Conservation (phyloP, 1,140 invertebrate genomes). For the Diachasma alloeum region DNA sequence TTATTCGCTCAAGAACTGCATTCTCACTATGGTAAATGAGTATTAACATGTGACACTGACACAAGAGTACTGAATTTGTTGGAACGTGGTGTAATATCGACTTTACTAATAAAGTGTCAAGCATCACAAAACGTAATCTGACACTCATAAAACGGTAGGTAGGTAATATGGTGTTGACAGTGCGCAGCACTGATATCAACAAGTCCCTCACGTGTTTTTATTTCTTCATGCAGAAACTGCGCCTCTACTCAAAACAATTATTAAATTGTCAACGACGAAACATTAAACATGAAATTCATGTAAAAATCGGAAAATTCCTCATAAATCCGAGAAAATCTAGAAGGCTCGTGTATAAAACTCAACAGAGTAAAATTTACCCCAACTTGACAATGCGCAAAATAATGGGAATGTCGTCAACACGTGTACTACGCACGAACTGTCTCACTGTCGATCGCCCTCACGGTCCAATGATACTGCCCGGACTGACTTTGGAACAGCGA, state of each 20-base stretch:
- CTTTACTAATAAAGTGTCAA: slow-evolving; percentile 14
- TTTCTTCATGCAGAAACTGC: slow-evolving; percentile 8
- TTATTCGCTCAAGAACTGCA: neutral
- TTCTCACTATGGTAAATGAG: neutral
- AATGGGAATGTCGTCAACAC: neutral
- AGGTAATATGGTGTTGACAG: slow-evolving; percentile 17
- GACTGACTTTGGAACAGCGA: neutral
- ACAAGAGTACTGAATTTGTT: slow-evolving; percentile 20
- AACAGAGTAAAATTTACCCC: too few species aligned
- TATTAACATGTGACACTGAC: slow-evolving; percentile 2
- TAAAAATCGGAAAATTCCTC: neutral
- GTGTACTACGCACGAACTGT: neutral
- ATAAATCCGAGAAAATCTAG: too few species aligned
- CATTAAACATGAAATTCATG: neutral
- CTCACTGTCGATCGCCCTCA: neutral
- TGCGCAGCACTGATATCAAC: slow-evolving; percentile 21
- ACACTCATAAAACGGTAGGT: slow-evolving; percentile 17
- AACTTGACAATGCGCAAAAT: neutral
- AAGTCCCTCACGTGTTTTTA: slow-evolving; percentile 20
- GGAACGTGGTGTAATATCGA: slow-evolving; percentile 17
- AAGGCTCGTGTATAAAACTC: too few species aligned
- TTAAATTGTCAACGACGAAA: neutral
- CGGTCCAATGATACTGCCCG: neutral
- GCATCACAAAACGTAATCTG: slow-evolving; percentile 18
- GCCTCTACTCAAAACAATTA: neutral